Percentiles rank a stretch among this genome's conserved stretches.
phyloP scores from a whole-genome alignment of 2,113 vertebrate genomes.

The Pygoscelis adeliae region DNA sequence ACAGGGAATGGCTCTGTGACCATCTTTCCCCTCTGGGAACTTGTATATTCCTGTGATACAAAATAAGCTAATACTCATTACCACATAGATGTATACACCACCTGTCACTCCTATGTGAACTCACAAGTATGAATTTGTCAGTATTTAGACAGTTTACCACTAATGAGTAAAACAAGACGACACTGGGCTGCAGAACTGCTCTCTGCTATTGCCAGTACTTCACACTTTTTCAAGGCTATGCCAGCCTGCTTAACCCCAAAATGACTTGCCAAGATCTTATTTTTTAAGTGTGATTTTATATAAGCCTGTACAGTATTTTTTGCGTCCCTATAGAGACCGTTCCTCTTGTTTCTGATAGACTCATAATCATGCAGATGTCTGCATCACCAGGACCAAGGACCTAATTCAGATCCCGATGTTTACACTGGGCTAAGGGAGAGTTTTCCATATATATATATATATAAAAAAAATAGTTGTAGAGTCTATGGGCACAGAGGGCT shows the following conservation, averaged over 20 bases:
- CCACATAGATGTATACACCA: not conserved
- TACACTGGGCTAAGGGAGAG: not conserved
- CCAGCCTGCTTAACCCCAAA: not conserved
- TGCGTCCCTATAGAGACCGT: rapidly evolving
- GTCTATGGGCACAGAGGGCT: not conserved
- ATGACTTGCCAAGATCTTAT: not conserved
- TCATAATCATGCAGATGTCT: not conserved
- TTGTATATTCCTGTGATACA: not conserved
- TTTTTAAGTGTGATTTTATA: not conserved
- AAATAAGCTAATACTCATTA: not conserved
- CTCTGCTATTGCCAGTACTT: not conserved
- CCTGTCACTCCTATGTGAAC: not conserved
- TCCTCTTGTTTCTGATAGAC: not conserved
- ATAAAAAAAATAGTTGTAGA: too few relatives aligned
- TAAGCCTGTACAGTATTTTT: not conserved
- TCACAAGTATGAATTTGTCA: not conserved
- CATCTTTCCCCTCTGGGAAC: not conserved
- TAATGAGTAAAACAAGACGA: not conserved
- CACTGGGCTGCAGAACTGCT: not conserved
- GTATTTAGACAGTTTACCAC: not conserved
- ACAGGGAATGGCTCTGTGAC: not conserved
- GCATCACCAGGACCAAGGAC: not conserved
- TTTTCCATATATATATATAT: not conserved
- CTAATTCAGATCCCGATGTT: not conserved
- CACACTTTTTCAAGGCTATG: not conserved